These are phyloP conservation scores for Aproaerema taeniolella DNA, from an alignment of 2,888 invertebrate genomes.

Conservation along the genomic window DNA sequence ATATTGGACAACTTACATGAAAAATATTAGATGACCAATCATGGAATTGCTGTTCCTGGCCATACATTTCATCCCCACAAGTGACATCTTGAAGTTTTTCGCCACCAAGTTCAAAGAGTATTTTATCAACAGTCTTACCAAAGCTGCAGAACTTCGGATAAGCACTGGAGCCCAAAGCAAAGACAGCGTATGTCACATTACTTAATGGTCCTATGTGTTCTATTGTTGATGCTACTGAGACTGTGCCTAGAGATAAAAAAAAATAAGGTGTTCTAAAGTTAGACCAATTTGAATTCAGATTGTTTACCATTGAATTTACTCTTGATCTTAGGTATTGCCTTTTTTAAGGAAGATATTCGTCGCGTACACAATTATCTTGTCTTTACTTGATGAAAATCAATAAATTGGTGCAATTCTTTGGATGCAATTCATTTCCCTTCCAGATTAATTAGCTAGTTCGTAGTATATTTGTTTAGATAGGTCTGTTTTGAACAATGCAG, in stretches of 20 bases:
- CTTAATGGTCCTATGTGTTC: conserved; percentile 92
- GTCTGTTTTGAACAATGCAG: too few species aligned
- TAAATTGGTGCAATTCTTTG: too few species aligned
- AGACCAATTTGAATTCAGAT: too few species aligned
- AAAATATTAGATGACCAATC: conserved; percentile 94
- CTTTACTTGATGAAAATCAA: too few species aligned
- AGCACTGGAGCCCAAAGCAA: conserved; percentile 95
- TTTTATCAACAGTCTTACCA: conserved; percentile 92
- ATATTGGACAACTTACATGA: conserved; percentile 84
- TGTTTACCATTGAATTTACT: too few species aligned
- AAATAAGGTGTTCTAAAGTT: neutral
- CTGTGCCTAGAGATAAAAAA: conserved; percentile 73
- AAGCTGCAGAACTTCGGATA: conserved; percentile 98
- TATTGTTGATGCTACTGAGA: conserved; percentile 83
- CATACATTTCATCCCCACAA: conserved; percentile 95
- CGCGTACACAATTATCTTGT: too few species aligned
- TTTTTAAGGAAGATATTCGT: too few species aligned
- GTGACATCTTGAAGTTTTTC: conserved; percentile 88
- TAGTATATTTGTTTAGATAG: too few species aligned
- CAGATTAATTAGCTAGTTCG: too few species aligned
- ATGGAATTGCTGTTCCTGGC: conserved; percentile 94
- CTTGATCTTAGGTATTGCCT: too few species aligned
- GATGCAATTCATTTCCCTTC: too few species aligned
- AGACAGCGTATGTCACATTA: conserved; percentile 95
- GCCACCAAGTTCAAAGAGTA: conserved; percentile 92